phyloP scores from a whole-genome alignment of 2,797 vertebrate genomes.

The Botia kubotai region DNA sequence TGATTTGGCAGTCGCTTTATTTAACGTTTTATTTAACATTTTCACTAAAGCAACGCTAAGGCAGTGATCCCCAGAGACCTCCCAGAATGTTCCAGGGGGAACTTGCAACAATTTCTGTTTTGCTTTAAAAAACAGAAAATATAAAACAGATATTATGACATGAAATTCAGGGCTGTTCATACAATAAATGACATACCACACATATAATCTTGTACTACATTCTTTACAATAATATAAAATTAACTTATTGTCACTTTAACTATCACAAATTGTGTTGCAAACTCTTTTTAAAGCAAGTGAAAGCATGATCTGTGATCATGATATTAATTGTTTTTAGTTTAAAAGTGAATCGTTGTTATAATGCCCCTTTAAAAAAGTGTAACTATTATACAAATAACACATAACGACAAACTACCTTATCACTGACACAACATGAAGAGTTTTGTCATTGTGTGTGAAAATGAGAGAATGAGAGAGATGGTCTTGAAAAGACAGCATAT shows the following conservation, averaged over 20 bases:
- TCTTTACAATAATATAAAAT: neutral
- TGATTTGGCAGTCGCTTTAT: slow-evolving; percentile 34
- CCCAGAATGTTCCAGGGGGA: neutral
- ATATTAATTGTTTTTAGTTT: too few relatives aligned
- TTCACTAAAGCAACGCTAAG: neutral
- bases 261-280: too few relatives aligned
- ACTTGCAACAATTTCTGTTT: neutral
- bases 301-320: too few relatives aligned
- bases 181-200: neutral
- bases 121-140: neutral
- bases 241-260: too few relatives aligned
- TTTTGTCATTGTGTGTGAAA: neutral
- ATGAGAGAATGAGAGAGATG: neutral
- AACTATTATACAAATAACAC: too few relatives aligned
- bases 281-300: too few relatives aligned
- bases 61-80: neutral
- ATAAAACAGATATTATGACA: neutral
- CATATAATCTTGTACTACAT: neutral
- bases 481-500: neutral
- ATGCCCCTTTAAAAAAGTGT: too few relatives aligned
- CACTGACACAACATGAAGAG: neutral
- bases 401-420: neutral
- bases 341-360: too few relatives aligned
- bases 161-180: neutral
- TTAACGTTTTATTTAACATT: slow-evolving; percentile 4